Evolutionary conservation across 1,140 invertebrate genomes (phyloP).

Genomic region (Teleogryllus occipitalis): DNA sequence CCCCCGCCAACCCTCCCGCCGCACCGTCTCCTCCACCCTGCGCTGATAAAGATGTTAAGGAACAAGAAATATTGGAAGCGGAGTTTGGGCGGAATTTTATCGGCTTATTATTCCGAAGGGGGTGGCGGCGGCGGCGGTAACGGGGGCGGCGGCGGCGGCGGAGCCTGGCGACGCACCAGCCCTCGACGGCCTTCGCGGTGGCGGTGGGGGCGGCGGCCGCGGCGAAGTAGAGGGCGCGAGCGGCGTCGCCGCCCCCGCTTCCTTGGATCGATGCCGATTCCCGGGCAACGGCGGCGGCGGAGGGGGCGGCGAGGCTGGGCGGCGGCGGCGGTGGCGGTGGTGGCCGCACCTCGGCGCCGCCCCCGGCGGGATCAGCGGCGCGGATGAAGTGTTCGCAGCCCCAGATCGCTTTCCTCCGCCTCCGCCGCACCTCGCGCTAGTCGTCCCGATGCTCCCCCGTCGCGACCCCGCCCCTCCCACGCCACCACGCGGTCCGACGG

Average conservation of each 20-base stretch:
- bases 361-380: not conserved
- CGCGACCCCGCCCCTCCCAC: too few relatives aligned
- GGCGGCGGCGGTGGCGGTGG: not conserved
- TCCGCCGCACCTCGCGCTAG: too few relatives aligned
- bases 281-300: not conserved
- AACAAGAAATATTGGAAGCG: conserved; percentile 4
- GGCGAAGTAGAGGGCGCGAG: too few relatives aligned
- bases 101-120: not conserved
- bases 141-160: too few relatives aligned
- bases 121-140: not conserved
- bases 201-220: too few relatives aligned
- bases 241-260: too few relatives aligned
- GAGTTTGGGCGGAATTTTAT: not conserved
- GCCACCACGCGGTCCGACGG: too few relatives aligned
- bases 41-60: conserved; percentile 3
- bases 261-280: not conserved
- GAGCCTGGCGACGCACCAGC: not conserved
- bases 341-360: not conserved
- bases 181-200: not conserved
- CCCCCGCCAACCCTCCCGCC: not conserved
- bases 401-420: too few relatives aligned
- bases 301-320: too few relatives aligned
- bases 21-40: not conserved
- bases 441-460: too few relatives aligned
- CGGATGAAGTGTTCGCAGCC: not conserved